Percentiles rank a stretch among this genome's conserved stretches.
Evolutionary conservation across 2,797 vertebrate species (phyloP).

Genomic region (Molossus alvarezi): DNA sequence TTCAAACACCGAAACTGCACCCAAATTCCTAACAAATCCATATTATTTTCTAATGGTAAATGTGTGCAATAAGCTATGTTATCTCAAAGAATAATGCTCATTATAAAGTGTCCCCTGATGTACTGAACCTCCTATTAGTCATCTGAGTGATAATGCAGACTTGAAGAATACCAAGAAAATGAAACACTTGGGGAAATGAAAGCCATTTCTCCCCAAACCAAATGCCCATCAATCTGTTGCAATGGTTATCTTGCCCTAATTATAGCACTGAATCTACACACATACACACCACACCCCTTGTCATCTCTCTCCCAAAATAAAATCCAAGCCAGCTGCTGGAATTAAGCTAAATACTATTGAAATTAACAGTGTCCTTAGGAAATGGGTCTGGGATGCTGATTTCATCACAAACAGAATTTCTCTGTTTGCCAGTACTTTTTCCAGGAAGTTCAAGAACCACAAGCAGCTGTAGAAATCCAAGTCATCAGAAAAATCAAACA

Average conservation of each 20-base stretch:
- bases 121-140: constrained; percentile 35
- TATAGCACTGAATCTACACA: background rate
- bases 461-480: constrained; percentile 75
- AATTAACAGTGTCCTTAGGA: constrained; percentile 66
- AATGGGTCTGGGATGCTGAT: constrained; percentile 65
- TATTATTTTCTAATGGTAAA: constrained; percentile 59
- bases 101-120: constrained; percentile 8
- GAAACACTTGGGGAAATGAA: constrained; percentile 54
- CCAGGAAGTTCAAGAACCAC: constrained; percentile 75
- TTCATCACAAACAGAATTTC: constrained; percentile 52
- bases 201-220: constrained; percentile 53
- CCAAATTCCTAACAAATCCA: constrained; percentile 54
- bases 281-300: background rate
- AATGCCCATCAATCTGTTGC: constrained; percentile 43
- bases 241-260: constrained; percentile 54
- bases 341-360: constrained; percentile 40
- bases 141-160: constrained; percentile 53
- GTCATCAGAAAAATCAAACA: constrained; percentile 74
- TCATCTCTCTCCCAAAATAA: constrained; percentile 31
- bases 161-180: constrained; percentile 68
- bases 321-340: constrained; percentile 64
- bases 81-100: constrained; percentile 51
- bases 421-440: constrained; percentile 63
- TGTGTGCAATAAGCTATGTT: constrained; percentile 32
- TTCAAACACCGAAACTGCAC: constrained; percentile 15